phyloP scores from a whole-genome alignment of 2,797 vertebrate genomes.

The Cyclopterus lumpus region DNA sequence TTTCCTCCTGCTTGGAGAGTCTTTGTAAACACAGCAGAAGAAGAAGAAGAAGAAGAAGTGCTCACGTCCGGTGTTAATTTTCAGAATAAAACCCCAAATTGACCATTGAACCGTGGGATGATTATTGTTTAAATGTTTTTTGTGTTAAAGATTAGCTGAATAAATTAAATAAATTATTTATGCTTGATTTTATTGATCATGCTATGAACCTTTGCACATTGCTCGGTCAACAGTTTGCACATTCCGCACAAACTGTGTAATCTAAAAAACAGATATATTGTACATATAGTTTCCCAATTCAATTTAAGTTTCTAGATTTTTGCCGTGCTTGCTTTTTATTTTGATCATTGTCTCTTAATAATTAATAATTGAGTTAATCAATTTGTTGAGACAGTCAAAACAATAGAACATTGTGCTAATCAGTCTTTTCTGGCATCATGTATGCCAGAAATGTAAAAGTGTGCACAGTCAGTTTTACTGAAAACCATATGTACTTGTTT shows the following conservation, averaged over 20 bases:
- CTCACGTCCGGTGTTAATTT: background rate
- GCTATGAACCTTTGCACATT: background rate
- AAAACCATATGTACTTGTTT: background rate
- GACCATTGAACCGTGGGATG: background rate
- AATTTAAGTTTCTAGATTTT: background rate
- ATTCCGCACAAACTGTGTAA: background rate
- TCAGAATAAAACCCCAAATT: constrained; percentile 40
- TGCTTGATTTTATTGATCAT: background rate
- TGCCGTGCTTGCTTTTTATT: background rate
- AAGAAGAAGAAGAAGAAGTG: background rate
- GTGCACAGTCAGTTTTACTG: background rate
- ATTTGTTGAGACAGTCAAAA: background rate
- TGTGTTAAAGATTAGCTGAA: background rate
- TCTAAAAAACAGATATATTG: background rate
- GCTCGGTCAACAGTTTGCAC: background rate
- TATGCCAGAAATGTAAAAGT: background rate
- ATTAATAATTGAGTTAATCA: background rate
- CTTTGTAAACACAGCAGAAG: background rate
- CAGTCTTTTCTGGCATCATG: background rate
- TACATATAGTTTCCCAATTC: background rate
- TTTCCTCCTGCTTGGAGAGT: background rate
- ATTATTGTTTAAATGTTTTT: background rate
- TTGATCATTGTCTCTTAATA: background rate
- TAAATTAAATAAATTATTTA: background rate
- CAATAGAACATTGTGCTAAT: background rate